A percentile compares a stretch with the other conserved stretches of the same genome.
Evolutionary conservation across 2,888 invertebrate genomes (phyloP).

Genomic region (Campopleginae sp.): DNA sequence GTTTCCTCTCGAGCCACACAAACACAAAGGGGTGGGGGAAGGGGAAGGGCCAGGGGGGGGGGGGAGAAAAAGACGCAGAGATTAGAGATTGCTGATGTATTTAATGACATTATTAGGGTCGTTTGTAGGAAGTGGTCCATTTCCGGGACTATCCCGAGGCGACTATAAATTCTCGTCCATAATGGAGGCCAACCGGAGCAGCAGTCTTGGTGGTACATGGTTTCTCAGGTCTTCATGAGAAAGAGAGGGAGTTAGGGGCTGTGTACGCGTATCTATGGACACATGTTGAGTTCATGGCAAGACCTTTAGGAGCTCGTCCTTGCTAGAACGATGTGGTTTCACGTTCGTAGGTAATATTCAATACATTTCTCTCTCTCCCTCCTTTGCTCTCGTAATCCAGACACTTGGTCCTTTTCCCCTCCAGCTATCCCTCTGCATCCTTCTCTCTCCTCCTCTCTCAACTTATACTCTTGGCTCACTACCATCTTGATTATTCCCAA

Average conservation of each 20-base stretch:
- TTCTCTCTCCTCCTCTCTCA: neutral
- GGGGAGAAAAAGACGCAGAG: slow-evolving; percentile 72
- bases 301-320: slow-evolving; percentile 6
- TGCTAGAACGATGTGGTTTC: slow-evolving; percentile 56
- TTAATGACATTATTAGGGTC: slow-evolving; percentile 82
- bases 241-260: neutral
- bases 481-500: slow-evolving; percentile 70
- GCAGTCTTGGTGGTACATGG: slow-evolving; percentile 46
- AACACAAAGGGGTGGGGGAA: neutral
- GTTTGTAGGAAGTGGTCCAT: slow-evolving; percentile 77
- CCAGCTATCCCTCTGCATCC: neutral
- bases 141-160: slow-evolving; percentile 78
- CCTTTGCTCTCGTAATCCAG: slow-evolving; percentile 21
- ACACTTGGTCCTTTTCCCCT: slow-evolving; percentile 17
- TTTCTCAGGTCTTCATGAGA: slow-evolving; percentile 35
- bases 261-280: slow-evolving; percentile 4
- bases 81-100: slow-evolving; percentile 81
- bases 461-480: slow-evolving; percentile 37
- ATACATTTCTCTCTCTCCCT: slow-evolving; percentile 26
- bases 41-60: slow-evolving; percentile 71
- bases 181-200: slow-evolving; percentile 78
- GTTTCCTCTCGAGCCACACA: slow-evolving; percentile 20
- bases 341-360: slow-evolving; percentile 38
- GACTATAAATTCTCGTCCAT: slow-evolving; percentile 79
- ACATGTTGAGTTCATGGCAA: slow-evolving; percentile 39